Evolutionary conservation across 2,888 invertebrate genomes (phyloP), one percentile per base, ranked within the genome.

Genomic region (Chalcis sispes): DNA sequence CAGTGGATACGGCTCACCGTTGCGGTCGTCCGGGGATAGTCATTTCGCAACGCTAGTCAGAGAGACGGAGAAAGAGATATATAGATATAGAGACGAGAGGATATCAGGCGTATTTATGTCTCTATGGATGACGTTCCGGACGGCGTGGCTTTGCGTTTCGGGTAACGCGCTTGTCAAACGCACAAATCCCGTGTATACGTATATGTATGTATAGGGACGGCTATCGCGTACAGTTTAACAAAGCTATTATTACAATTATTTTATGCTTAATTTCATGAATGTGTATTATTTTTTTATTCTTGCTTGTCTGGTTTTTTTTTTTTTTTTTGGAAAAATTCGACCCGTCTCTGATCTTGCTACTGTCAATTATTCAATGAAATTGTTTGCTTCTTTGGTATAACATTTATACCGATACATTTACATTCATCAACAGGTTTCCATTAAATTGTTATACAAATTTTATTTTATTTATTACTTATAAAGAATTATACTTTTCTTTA

Each of bases 101-200:
- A 50, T 50, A 46, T n/a, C 46, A n/a, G 8, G 46, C 46, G 46
- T 15, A 20, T 50, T 2, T 10, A 10, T 10, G 50, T 64, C 48
- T 65, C 72, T 65, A 65, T 10, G 65, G 18, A 29, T 65, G 72
- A 72, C 72, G 65, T 48, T 58, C 18, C 65, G 48, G 48, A 62
- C 10, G 18, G 64, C 52, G 27, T 10, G 18, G 50, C 18, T n/a
- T n/a, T 3, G 10, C 50, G 50, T 15, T 50, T 50, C 15, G 42
- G 42, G 42, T 20, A 15, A 20, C 42, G 50, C 20, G 20, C 23
- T 46, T 40, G 56, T 64, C 72, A 56, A 50, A 64, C 23, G 65
- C 64, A 48, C 58, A 1, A 64, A 65, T 32, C 42, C 23, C 48
- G 61, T 4, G 23, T n/a, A n/a, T n/a, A n/a, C n/a, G n/a, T n/a